Evolutionary conservation across 2,797 vertebrate genomes (phyloP).

Genomic region (Melanogrammus aeglefinus): DNA sequence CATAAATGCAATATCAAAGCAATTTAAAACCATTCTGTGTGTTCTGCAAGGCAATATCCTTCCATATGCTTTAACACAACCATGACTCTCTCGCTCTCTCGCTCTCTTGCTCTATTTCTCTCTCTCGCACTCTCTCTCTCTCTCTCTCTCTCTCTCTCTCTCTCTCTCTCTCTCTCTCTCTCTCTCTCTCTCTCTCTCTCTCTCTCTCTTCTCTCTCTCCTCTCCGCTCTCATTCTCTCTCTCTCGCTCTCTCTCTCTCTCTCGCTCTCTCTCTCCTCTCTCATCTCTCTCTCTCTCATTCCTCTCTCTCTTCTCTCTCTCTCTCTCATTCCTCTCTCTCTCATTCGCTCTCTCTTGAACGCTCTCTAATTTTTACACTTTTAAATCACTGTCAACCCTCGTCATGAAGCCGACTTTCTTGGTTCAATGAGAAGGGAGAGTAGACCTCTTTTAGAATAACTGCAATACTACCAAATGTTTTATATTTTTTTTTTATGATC

Average conservation of each 20-base stretch:
- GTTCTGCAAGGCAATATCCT: constrained; percentile 45
- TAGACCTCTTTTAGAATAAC: no score
- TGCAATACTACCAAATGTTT: no score
- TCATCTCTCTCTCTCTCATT: background rate
- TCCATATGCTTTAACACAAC: constrained; percentile 19
- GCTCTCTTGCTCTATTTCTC: constrained; percentile 16
- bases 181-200: background rate
- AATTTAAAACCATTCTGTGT: constrained; percentile 56
- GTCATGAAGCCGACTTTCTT: no score
- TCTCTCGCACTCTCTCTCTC: constrained; percentile 17
- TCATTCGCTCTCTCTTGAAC: background rate
- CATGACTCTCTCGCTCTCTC: constrained; percentile 19
- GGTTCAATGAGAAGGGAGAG: no score
- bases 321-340: background rate
- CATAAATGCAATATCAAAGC: constrained; percentile 57
- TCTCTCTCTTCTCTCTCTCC: no score
- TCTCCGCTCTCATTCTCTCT: background rate
- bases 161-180: background rate
- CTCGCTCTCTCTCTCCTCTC: background rate
- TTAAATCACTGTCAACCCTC: no score
- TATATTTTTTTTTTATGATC: no score
- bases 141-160: background rate
- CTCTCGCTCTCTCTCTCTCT: background rate
- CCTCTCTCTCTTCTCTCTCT: background rate
- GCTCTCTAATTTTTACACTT: no score